Evolutionary conservation across 2,888 invertebrate genomes (phyloP), one percentile per base, ranked within the genome.

Genomic region (Aleiodes alternator): DNA sequence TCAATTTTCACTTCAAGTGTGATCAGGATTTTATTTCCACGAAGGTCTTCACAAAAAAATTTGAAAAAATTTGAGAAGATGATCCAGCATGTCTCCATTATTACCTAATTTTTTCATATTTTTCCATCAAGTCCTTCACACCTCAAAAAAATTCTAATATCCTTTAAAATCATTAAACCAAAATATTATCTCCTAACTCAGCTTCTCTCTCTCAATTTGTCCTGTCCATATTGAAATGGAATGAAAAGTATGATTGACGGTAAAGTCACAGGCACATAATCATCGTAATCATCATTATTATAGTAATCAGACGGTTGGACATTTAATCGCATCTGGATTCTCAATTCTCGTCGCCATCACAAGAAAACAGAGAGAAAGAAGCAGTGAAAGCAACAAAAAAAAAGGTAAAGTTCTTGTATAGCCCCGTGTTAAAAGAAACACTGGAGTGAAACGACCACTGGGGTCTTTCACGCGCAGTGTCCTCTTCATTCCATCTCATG

Each of bases 281-380:
- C 76, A 76, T 77, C 48, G 68, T 76, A 73, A 80, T 78, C 68
- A 75, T 74, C 69, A 38, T 76, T 78, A 75, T 78, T 77, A 78
- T 61, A 53, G 75, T 75, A 75, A 78, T 76, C 70, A 76, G 23
- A 71, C 70, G 71, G 38, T 3, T 34, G 71, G 56, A 68, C 68
- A 66, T 75, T 71, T 75, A 75, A 75, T 75, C 75, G 59, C 9
- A 31, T 14, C 7, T 38, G 55, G 59, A 59, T 69, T 59, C 53
- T 74, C 53, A 61, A 51, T 23, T 61, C 43, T 14, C 59, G 56
- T 66, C 57, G 1, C 50, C 56, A 43, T 43, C 9, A 8, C 11
- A 43, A 43, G 43, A 43, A 6, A 4, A 56, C 57, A 57, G 57
- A 29, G 57, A 38, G 48, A 38, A 43, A 71, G 48, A 57, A 57